Evolutionary conservation across 2,113 vertebrate genomes (phyloP), one percentile per base, ranked within the genome.

Genomic region (Equus przewalskii): DNA sequence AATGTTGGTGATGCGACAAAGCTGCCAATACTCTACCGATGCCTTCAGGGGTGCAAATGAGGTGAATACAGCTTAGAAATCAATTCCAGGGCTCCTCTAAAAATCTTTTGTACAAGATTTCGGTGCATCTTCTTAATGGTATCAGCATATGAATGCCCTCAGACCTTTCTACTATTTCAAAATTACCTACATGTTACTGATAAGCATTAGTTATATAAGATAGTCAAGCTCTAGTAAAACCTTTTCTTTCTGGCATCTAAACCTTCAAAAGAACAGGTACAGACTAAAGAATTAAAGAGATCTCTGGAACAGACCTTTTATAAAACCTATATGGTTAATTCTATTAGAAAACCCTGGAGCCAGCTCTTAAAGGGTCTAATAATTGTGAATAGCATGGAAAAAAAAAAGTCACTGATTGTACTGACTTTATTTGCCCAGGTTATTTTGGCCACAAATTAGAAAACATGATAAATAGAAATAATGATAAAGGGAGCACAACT

Each of bases 391-490:
- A 86, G 24, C 28, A 75, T 92, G 41, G 44, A 24, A 54, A 96
- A 51, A 96, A 49, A 80, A 65, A 69, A 7, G 5, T 73, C 22
- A 18, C 28, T 60, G 30, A 60, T 62, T 69, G 51, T 91, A 62
- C 13, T 82, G 51, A 76, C 49, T 87, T 86, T 49, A 67, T 41
- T 41, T 28, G 49, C 4, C 41, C 65, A 13, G 12, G 60, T 87
- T 54, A 76, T 69, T 75, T 62, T 44, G 75, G 60, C 16, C 24
- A 69, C 15, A 88, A 69, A 82, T 91, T 69, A 82, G 41, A 88
- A 96, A 94, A 82, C 21, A 82, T 33, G 15, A n/a, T 72, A 10
- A n/a, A 44, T 28, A 70, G 58, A 94, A 83, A 62, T 67, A 75
- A 87, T 41, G 49, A 76, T 54, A 60, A 87, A 36, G 56, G 33